Conservation (phyloP, 2,797 vertebrate genomes). For the Carapus acus region DNA sequence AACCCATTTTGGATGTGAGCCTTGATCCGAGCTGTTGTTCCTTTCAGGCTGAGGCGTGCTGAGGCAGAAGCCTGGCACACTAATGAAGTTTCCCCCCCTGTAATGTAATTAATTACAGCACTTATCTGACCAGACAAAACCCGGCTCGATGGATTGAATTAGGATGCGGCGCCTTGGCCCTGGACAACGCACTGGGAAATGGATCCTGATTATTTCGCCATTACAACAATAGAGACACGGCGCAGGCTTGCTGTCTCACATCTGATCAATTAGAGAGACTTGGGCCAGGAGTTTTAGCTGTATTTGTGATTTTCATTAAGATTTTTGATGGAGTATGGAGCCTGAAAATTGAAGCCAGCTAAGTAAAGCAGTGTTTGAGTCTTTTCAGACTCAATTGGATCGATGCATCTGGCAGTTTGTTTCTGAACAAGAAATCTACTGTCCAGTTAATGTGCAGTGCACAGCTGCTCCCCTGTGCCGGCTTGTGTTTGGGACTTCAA, state of each 20-base stretch:
- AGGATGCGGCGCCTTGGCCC: slow-evolving; percentile 49
- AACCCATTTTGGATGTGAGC: no score
- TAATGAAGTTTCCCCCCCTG: slow-evolving; percentile 62
- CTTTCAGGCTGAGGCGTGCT: slow-evolving; percentile 30
- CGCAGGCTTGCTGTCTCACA: slow-evolving; percentile 43
- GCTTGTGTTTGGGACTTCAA: slow-evolving; percentile 41
- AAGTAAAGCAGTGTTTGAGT: no score
- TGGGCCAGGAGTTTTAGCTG: not conserved
- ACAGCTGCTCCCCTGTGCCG: slow-evolving; percentile 31
- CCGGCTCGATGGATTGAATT: slow-evolving; percentile 64
- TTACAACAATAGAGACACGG: slow-evolving; percentile 48
- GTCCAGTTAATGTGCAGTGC: no score
- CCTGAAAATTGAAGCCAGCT: no score
- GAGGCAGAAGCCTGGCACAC: slow-evolving; percentile 22
- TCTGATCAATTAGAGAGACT: slow-evolving; percentile 53
- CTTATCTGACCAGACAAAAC: slow-evolving; percentile 66
- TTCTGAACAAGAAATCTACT: no score
- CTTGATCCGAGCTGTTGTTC: slow-evolving; percentile 4
- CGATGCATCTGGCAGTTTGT: no score
- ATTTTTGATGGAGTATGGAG: not conserved
- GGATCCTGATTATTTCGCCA: slow-evolving; percentile 60
- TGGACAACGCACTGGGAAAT: slow-evolving; percentile 51
- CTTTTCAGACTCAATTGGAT: no score
- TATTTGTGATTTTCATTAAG: not conserved
- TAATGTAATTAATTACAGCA: slow-evolving; percentile 71